These are phyloP conservation scores for Drosophila cracens DNA, from an alignment of 2,888 invertebrate species.

Conservation along the genomic window DNA sequence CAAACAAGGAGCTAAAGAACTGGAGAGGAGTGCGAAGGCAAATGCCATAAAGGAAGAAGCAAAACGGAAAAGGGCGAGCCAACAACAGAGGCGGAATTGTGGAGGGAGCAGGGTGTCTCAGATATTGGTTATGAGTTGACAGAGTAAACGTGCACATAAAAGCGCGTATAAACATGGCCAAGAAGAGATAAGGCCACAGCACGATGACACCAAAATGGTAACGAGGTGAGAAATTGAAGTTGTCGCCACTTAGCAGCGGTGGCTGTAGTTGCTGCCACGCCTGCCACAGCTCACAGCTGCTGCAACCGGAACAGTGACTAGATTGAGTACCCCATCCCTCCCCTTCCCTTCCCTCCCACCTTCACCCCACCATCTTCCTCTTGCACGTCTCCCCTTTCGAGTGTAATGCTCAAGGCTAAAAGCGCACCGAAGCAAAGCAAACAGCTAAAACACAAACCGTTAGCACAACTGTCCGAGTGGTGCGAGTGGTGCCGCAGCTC, in stretches of 20 bases:
- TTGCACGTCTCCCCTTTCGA: neutral
- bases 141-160: conserved; percentile 57
- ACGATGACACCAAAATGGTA: conserved; percentile 28
- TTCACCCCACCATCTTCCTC: neutral
- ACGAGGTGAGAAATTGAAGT: conserved; percentile 58
- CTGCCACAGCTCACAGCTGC: neutral
- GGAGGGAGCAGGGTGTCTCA: neutral
- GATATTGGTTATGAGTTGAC: conserved; percentile 57
- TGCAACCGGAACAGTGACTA: conserved; percentile 40
- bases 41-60: conserved; percentile 41
- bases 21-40: conserved; percentile 26
- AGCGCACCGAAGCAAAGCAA: conserved; percentile 45
- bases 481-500: conserved; percentile 23
- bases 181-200: conserved; percentile 41
- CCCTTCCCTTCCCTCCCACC: neutral
- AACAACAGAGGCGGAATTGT: neutral
- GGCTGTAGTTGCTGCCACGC: conserved; percentile 20
- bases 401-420: conserved; percentile 52
- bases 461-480: conserved; percentile 33
- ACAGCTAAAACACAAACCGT: conserved; percentile 31
- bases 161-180: conserved; percentile 54
- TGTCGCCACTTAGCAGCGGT: conserved; percentile 10
- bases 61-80: conserved; percentile 57
- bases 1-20: neutral
- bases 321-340: neutral